phyloP scores from a whole-genome alignment of 2,113 vertebrate species.

The Thunnus thynnus region DNA sequence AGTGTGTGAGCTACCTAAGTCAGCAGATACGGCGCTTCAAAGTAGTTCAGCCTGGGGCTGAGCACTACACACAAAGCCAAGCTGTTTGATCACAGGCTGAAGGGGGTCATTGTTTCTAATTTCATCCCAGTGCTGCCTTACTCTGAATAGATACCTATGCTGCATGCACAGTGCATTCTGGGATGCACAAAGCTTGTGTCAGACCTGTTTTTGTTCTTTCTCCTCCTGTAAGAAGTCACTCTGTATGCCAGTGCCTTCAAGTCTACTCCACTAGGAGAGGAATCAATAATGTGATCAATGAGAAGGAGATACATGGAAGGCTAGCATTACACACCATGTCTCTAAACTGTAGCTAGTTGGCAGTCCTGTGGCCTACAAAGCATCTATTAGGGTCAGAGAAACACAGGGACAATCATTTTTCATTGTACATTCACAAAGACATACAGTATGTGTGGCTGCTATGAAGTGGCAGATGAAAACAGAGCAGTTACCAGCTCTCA shows the following conservation, averaged over 20 bases:
- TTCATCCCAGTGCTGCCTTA: constrained; percentile 53
- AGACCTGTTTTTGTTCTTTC: constrained; percentile 22
- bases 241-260: constrained; percentile 1
- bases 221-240: constrained; percentile 3
- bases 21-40: constrained; percentile 47
- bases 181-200: constrained; percentile 35
- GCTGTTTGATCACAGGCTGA: constrained; percentile 66
- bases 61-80: constrained; percentile 58
- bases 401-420: constrained; percentile 4
- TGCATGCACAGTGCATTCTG: constrained; percentile 50
- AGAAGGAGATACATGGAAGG: neutral
- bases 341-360: constrained; percentile 20
- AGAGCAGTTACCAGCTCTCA: constrained; percentile 90
- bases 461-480: constrained; percentile 4
- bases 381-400: neutral
- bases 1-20: constrained; percentile 51
- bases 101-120: constrained; percentile 74
- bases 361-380: constrained; percentile 25
- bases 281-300: constrained; percentile 52
- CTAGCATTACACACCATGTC: constrained; percentile 16
- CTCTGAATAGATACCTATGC: constrained; percentile 35
- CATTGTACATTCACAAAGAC: neutral
- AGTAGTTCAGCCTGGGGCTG: constrained; percentile 58
- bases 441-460: neutral
- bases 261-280: constrained; percentile 18